phyloP scores from a whole-genome alignment of 2,888 invertebrate genomes.

The Quadriops clusia region DNA sequence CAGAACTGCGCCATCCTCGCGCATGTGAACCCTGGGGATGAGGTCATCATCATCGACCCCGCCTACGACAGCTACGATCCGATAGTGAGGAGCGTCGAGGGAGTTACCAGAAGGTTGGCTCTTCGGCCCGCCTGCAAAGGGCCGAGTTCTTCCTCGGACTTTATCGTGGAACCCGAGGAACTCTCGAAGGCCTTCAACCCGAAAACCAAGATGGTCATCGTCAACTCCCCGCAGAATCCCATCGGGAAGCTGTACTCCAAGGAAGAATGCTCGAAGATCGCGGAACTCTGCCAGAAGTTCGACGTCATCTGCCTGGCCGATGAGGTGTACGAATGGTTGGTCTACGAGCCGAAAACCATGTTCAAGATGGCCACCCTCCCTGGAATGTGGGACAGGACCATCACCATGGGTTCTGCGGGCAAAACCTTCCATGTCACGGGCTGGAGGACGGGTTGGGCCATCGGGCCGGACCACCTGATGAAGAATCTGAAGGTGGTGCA shows the following conservation, averaged over 20 bases:
- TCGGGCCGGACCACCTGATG: no score
- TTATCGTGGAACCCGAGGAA: slow-evolving; percentile 51
- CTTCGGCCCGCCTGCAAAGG: no score
- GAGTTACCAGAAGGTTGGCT: slow-evolving; percentile 46
- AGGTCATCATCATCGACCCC: slow-evolving; percentile 62
- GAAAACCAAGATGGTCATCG: slow-evolving; percentile 58
- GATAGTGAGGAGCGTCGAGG: slow-evolving; percentile 52
- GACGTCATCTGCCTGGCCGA: slow-evolving; percentile 56
- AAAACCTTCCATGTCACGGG: no score
- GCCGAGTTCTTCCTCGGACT: no score
- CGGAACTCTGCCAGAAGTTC: slow-evolving; percentile 53
- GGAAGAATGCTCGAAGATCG: slow-evolving; percentile 44
- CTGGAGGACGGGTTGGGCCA: no score
- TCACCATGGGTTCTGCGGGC: no score
- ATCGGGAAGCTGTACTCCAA: slow-evolving; percentile 52
- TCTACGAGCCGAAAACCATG: slow-evolving; percentile 36
- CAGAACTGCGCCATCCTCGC: slow-evolving; percentile 49
- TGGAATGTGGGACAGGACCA: no score
- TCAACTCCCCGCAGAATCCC: slow-evolving; percentile 68
- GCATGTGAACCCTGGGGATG: slow-evolving; percentile 46
- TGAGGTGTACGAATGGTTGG: slow-evolving; percentile 65
- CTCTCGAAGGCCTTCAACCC: slow-evolving; percentile 46
- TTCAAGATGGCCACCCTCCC: slow-evolving; percentile 44
- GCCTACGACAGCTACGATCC: slow-evolving; percentile 64
- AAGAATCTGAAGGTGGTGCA: no score